Base-by-base conservation (phyloP, 1,140 invertebrate species). In the Nilaparvata lugens region DNA sequence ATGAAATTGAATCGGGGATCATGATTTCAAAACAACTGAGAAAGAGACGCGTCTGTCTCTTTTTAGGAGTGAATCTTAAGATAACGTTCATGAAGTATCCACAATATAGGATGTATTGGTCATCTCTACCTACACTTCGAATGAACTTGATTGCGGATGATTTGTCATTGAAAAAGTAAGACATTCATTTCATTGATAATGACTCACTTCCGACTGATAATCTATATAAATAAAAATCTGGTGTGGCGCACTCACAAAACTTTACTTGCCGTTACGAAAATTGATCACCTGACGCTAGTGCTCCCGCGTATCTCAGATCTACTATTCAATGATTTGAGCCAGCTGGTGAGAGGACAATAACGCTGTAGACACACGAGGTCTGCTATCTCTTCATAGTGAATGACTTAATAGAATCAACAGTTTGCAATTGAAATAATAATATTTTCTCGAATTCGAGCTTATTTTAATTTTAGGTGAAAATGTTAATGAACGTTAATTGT, bases 121-220 rank as follows among this genome's bases (percentile, higher is more conserved):
- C 25, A 13, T 38, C 24, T 5, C 13, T 6, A 5, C 14, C 4
- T 11, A 4, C 11, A 13, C 24, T 31, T 18, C 7, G 54, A 38
- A 38, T 56, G 31, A 13, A 38, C 21, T 11, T 56, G 11, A 56
- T 56, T 21, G 48, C 52, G 16, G 23, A 60, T 23, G 52, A 24
- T 23, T 35, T 52, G 58, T 5, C 23, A 18, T n/a, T 52, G n/a
- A 43, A 55, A 56, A n/a, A n/a, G n/a, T n/a, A n/a, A n/a, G n/a
- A n/a, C n/a, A n/a, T n/a, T n/a, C n/a, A n/a, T n/a, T 52, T 64
- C 48, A 64, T 52, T 52, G 45, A 64, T 42, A 62, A 58, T 62
- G 56, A 57, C 13, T 35, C 13, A 18, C 58, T 62, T 19, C 60
- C 60, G 13, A 18, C 13, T 25, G 38, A 62, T 18, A 64, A 64